Percentiles rank a stretch among this genome's conserved stretches.
Evolutionary conservation across 2,888 invertebrate species (phyloP).

Genomic region (Chaitophorus viminalis): DNA sequence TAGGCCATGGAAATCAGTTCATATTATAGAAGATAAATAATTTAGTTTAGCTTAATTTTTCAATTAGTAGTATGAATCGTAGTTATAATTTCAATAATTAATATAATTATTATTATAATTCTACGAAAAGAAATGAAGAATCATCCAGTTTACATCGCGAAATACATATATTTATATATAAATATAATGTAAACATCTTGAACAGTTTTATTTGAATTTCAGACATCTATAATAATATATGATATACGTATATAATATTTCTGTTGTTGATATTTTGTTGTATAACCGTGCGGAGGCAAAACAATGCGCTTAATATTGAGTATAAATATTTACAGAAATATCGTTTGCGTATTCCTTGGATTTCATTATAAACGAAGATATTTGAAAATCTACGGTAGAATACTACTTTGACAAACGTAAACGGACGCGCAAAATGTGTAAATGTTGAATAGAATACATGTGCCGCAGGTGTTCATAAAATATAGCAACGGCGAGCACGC

Average conservation of each 20-base stretch:
- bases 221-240: not conserved
- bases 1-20: constrained; percentile 43
- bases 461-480: too few species aligned
- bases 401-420: not conserved
- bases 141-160: not conserved
- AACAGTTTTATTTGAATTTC: too few species aligned
- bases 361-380: not conserved
- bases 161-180: not conserved
- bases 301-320: not conserved
- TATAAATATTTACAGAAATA: not conserved
- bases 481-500: not conserved
- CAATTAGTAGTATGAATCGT: not conserved
- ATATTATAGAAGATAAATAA: not conserved
- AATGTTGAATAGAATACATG: too few species aligned
- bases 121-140: not conserved
- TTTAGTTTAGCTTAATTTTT: constrained; percentile 14
- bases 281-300: not conserved
- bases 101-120: constrained; percentile 5
- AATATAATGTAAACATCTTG: too few species aligned
- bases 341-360: not conserved
- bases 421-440: not conserved
- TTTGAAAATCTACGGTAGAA: not conserved
- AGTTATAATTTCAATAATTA: not conserved
- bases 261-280: not conserved
- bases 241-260: not conserved